Percentiles rank a stretch among this genome's conserved stretches.
These are phyloP conservation scores for Anodontia alba DNA, from an alignment of 2,888 invertebrate species.

Conservation along the genomic window DNA sequence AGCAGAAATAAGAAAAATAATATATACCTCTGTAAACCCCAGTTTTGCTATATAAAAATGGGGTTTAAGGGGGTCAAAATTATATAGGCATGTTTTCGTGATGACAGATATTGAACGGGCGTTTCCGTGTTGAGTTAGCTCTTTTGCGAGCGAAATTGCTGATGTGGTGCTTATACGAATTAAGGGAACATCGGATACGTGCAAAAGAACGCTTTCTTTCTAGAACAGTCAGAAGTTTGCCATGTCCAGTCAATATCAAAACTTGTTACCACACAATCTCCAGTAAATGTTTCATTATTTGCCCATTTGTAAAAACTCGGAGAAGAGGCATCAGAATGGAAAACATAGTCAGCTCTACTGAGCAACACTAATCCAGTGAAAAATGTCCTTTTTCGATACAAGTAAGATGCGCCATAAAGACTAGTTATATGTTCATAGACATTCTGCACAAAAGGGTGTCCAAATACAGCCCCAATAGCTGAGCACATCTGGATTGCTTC, in stretches of 20 bases:
- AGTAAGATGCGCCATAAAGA: background rate
- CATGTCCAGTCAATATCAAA: background rate
- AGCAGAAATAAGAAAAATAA: too few species aligned
- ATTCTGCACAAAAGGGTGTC: background rate
- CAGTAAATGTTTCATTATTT: background rate
- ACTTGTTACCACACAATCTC: too few species aligned
- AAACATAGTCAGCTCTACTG: background rate
- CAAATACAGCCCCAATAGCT: background rate
- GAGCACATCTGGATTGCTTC: background rate
- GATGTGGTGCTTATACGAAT: too few species aligned
- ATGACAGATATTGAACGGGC: too few species aligned
- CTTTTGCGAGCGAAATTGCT: too few species aligned
- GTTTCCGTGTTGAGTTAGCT: too few species aligned
- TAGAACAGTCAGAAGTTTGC: background rate
- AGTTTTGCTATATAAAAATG: too few species aligned
- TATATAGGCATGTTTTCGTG: too few species aligned
- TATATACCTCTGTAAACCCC: too few species aligned
- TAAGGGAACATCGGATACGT: too few species aligned
- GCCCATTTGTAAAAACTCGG: background rate
- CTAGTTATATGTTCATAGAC: background rate
- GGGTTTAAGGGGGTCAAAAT: too few species aligned
- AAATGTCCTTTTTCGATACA: background rate
- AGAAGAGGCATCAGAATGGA: background rate
- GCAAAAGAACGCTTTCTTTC: background rate
- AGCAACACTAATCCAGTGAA: background rate